Evolutionary conservation across 2,113 vertebrate species (phyloP).

Genomic region (Mellivora capensis): DNA sequence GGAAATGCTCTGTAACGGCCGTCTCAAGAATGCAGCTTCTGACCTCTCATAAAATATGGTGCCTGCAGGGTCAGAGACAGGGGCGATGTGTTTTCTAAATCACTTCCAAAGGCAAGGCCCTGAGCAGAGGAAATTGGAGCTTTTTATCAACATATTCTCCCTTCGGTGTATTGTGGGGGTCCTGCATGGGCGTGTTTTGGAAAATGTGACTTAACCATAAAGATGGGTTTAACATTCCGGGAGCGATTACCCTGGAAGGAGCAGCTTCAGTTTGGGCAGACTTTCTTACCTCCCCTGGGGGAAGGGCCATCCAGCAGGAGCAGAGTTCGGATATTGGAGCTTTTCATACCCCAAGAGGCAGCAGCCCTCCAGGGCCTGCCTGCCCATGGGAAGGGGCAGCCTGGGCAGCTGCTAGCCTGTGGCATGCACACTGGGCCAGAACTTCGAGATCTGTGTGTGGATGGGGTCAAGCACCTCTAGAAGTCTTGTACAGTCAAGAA

Average conservation of each 20-base stretch:
- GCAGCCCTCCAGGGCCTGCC: neutral
- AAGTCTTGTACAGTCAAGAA: neutral
- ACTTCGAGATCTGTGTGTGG: neutral
- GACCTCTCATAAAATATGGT: neutral
- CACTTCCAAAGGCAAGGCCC: neutral
- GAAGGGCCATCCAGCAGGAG: neutral
- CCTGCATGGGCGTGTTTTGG: neutral
- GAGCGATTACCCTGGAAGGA: neutral
- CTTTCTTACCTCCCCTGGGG: neutral
- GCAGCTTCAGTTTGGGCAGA: neutral
- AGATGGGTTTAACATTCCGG: neutral
- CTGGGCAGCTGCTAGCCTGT: neutral
- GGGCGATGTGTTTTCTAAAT: neutral
- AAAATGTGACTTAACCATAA: neutral
- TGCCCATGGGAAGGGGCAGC: too few species aligned
- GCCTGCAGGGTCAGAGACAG: neutral
- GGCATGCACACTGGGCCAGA: neutral
- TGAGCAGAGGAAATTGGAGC: neutral
- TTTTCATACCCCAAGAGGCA: neutral
- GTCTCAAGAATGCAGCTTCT: neutral
- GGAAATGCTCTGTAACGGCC: neutral
- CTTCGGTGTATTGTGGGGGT: neutral
- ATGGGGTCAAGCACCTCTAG: neutral
- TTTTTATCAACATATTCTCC: neutral
- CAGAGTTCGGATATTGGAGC: neutral